These are phyloP conservation scores for Pomacea maculata DNA, from an alignment of 1,140 invertebrate species.

Conservation along the genomic window DNA sequence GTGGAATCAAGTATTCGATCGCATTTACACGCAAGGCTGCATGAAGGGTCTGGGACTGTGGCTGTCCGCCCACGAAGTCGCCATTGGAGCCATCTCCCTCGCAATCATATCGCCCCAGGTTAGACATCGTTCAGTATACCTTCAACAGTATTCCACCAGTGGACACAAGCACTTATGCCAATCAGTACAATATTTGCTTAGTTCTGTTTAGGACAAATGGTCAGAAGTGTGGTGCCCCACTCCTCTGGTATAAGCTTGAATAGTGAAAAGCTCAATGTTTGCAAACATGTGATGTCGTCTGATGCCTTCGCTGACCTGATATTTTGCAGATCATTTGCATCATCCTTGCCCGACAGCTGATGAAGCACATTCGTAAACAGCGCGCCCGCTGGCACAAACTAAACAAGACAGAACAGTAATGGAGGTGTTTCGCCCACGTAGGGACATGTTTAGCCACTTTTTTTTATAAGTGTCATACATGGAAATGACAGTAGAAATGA, in stretches of 20 bases:
- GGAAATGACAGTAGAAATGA: no score
- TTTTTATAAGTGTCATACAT: no score
- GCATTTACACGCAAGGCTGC: constrained; percentile 46
- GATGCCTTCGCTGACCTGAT: neutral
- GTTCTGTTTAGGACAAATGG: neutral
- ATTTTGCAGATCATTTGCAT: constrained; percentile 3
- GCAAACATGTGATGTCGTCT: neutral
- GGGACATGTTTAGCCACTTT: no score
- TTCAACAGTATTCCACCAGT: neutral
- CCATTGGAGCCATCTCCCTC: constrained; percentile 38
- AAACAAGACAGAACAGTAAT: neutral
- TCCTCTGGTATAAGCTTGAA: neutral
- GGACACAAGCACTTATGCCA: neutral
- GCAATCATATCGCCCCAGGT: constrained; percentile 51
- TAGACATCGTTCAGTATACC: neutral
- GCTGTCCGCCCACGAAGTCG: constrained; percentile 37
- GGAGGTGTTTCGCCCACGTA: no score
- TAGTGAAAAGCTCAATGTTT: neutral
- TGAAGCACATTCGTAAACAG: neutral
- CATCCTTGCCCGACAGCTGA: neutral
- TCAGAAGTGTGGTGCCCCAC: neutral
- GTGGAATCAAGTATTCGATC: constrained; percentile 14
- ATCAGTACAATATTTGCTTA: neutral
- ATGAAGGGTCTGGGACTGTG: constrained; percentile 43
- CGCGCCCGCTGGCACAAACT: neutral